phyloP scores from a whole-genome alignment of 2,888 invertebrate species.

The Luperina nickerlii region DNA sequence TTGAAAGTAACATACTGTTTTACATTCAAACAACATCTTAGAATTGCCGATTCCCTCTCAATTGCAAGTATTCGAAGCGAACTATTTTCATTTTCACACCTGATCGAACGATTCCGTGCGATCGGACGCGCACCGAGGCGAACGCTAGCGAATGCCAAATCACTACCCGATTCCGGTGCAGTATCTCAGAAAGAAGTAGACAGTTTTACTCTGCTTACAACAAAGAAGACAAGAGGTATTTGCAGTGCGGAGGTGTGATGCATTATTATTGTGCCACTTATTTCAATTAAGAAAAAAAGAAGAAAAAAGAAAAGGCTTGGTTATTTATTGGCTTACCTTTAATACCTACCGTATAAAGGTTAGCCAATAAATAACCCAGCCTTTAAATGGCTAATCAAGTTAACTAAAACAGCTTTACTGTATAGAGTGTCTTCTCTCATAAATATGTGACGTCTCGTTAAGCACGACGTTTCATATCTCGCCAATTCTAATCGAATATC shows the following conservation, averaged over 20 bases:
- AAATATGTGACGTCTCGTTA: neutral
- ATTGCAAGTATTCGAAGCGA: conserved; percentile 34
- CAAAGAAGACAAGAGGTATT: neutral
- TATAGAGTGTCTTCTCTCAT: neutral
- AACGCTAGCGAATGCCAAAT: conserved; percentile 46
- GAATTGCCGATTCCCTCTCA: conserved; percentile 3
- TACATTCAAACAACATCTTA: conserved; percentile 27
- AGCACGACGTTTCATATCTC: neutral
- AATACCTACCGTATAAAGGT: too few relatives aligned
- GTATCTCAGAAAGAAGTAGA: conserved; percentile 8
- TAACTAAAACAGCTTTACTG: neutral
- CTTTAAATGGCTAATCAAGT: neutral
- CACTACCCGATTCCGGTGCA: conserved; percentile 45
- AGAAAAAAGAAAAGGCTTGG: too few relatives aligned
- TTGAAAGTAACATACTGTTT: neutral
- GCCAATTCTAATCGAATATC: neutral
- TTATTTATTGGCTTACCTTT: too few relatives aligned
- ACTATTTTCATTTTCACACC: conserved; percentile 58
- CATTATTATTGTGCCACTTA: neutral
- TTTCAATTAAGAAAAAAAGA: neutral
- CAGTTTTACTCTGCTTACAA: neutral
- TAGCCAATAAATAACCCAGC: neutral
- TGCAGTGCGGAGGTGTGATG: neutral
- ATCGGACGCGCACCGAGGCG: conserved; percentile 37
- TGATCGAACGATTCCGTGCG: conserved; percentile 44